Conservation (phyloP, 1,140 invertebrate species). For the Saccostrea cuccullata region DNA sequence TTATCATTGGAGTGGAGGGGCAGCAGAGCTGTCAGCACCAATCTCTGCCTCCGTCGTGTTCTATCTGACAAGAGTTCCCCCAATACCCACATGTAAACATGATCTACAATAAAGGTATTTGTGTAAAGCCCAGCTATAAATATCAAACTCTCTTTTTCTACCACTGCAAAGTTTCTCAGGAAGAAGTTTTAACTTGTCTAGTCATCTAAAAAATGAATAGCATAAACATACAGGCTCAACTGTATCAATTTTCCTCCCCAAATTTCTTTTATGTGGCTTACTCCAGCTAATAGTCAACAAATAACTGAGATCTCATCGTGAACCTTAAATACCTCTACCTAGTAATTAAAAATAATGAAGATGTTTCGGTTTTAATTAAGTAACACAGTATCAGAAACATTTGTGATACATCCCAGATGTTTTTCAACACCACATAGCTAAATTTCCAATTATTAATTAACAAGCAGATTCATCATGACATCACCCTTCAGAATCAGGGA, state of each 20-base stretch:
- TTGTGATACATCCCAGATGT: neutral
- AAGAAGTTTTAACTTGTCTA: neutral
- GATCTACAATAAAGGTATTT: constrained; percentile 14
- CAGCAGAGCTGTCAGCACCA: constrained; percentile 24
- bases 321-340: constrained; percentile 16
- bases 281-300: neutral
- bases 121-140: constrained; percentile 13
- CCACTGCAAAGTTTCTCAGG: constrained; percentile 2
- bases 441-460: constrained; percentile 4
- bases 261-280: neutral
- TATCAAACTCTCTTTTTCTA: constrained; percentile 22
- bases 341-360: constrained; percentile 35
- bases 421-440: neutral
- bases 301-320: neutral
- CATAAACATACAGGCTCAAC: constrained; percentile 8
- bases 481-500: neutral
- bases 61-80: constrained; percentile 1
- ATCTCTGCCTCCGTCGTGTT: constrained; percentile 7
- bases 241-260: constrained; percentile 18
- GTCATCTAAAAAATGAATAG: constrained; percentile 18
- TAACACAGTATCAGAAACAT: neutral
- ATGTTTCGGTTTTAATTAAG: constrained; percentile 8
- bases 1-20: constrained; percentile 7
- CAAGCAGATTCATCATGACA: neutral
- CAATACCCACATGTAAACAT: constrained; percentile 11